Base-by-base conservation (phyloP, 2,797 vertebrate species). In the Spinus olivaceus region DNA sequence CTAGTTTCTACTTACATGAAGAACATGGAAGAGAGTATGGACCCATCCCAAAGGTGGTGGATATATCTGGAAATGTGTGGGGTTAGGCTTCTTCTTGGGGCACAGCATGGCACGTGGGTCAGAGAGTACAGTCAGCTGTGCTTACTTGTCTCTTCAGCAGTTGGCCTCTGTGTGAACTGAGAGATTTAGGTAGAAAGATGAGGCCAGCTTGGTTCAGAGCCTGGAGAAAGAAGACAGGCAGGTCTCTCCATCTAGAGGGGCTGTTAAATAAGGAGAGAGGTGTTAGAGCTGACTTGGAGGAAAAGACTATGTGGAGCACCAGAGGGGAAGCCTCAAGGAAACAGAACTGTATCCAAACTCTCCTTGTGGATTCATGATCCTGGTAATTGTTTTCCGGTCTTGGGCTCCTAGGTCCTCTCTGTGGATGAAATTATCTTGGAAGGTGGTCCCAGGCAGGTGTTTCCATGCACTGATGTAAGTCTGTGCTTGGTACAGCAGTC, bases 31-130 rank as follows among this genome's bases (percentile, higher is more conserved):
- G 9, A 14, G 42, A 35, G 16, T 33, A 69, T 19, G 49, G 24
- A 44, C 20, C 14, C 32, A 27, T 59, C 28, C 32, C 33, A n/a
- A 39, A 72, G 25, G 2, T 72, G 21, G 7, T 56, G 35, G 14
- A 7, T 59, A 5, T 30, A 6, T 66, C 37, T 73, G 69, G 49
- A 83, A 42, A 3, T 13, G 3, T 14, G 8, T 23, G 28, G 8
- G 23, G 5, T 42, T 54, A 23, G 23, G 22, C 5, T 37, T 5
- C 32, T 81, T 27, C 41, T 84, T 8, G 46, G 46, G 41, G 25
- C 12, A 22, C 14, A 47, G 24, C 0, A 0, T 74, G 8, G 14
- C 1, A 0, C 1, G 0, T 1, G 13, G 46, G 22, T 49, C 37
- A 66, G 67, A 47, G 67, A 23, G 25, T 23, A 41, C 20, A 32